Conservation (phyloP, 2,888 invertebrate species). For the Tanaodytes sp. region DNA sequence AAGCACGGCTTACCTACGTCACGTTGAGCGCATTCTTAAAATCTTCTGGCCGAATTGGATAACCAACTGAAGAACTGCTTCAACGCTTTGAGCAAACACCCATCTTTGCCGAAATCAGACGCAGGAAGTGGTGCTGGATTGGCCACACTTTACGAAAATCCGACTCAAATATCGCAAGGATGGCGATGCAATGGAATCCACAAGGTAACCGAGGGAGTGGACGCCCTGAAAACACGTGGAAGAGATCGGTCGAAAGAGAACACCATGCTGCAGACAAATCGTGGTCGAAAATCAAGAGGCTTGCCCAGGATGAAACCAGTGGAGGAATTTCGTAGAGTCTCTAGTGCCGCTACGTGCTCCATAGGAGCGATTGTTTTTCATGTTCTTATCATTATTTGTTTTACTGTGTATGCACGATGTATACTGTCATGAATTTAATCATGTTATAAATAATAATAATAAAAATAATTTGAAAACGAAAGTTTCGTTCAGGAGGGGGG, state of each 20-base stretch:
- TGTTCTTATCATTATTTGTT: too few species aligned
- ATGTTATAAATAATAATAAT: too few species aligned
- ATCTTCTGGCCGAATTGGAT: slow-evolving; percentile 18
- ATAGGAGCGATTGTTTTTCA: not conserved
- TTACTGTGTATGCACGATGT: too few species aligned
- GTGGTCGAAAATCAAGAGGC: too few species aligned
- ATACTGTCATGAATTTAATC: too few species aligned
- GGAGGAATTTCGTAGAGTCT: not conserved
- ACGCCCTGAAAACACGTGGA: not conserved
- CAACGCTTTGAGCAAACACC: not conserved
- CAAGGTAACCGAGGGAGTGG: slow-evolving; percentile 2
- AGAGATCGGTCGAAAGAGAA: not conserved
- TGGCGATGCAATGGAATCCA: slow-evolving; percentile 1
- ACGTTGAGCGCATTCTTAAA: not conserved
- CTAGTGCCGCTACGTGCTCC: slow-evolving; percentile 4
- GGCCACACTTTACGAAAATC: slow-evolving; percentile 4
- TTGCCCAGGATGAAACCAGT: not conserved
- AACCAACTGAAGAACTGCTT: not conserved
- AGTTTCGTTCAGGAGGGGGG: too few species aligned
- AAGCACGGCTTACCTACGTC: not conserved
- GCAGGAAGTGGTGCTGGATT: slow-evolving; percentile 7
- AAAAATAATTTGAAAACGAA: too few species aligned
- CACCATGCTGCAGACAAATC: not conserved
- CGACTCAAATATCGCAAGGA: not conserved
- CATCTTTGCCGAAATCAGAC: not conserved